phyloP scores from a whole-genome alignment of 2,888 invertebrate species.

The Phoenoteleia sp. region DNA sequence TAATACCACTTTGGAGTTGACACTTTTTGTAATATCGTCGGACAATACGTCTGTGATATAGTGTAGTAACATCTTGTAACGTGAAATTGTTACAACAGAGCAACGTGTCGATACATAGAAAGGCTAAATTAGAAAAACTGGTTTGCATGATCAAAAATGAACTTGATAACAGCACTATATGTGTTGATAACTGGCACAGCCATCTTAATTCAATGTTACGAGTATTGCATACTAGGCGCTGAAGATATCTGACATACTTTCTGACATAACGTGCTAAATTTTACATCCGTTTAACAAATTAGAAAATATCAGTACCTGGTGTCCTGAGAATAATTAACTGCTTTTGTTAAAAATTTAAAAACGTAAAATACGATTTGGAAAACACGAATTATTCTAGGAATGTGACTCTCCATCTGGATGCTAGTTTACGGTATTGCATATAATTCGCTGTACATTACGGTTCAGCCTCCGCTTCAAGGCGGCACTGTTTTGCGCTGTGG shows the following conservation, averaged over 20 bases:
- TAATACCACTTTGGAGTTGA: not conserved
- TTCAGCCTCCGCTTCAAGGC: slow-evolving; percentile 56
- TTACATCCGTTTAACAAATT: not conserved
- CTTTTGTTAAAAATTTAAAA: not conserved
- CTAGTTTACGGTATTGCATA: slow-evolving; percentile 70
- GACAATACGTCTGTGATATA: not conserved
- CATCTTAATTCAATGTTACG: not conserved
- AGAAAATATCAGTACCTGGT: too few relatives aligned
- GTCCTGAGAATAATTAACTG: too few relatives aligned
- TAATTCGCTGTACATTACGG: slow-evolving; percentile 61
- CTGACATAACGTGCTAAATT: not conserved
- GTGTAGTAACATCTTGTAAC: not conserved
- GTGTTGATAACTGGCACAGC: not conserved
- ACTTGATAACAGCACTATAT: not conserved
- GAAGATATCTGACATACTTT: not conserved
- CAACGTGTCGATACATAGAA: not conserved
- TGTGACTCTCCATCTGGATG: slow-evolving; percentile 76
- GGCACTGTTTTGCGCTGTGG: slow-evolving; percentile 45
- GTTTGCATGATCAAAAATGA: not conserved
- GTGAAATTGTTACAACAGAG: not conserved
- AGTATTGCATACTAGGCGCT: not conserved
- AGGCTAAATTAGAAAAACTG: not conserved
- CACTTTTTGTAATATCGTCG: not conserved
- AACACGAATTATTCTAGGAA: slow-evolving; percentile 79
- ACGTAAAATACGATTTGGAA: slow-evolving; percentile 50